These are phyloP conservation scores for Nephrotoma guestfalica DNA, from an alignment of 2,888 invertebrate genomes.

Conservation along the genomic window DNA sequence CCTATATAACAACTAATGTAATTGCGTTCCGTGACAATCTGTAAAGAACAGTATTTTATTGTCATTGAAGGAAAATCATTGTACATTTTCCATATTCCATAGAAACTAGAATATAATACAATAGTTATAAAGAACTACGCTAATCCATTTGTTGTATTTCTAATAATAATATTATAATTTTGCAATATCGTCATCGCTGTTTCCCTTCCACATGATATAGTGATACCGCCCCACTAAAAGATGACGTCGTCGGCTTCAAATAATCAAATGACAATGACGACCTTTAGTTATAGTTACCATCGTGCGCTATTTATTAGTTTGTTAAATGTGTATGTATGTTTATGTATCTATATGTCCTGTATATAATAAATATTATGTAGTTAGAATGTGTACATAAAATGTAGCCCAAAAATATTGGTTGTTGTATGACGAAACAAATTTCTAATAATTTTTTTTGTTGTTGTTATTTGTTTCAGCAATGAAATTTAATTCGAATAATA, in stretches of 20 bases:
- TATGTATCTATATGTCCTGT: neutral
- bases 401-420: neutral
- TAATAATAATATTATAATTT: neutral
- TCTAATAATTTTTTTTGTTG: neutral
- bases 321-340: neutral
- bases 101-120: neutral
- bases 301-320: neutral
- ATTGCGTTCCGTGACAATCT: neutral
- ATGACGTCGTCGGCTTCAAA: neutral
- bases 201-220: neutral
- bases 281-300: neutral
- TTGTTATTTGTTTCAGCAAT: conserved; percentile 1
- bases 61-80: neutral
- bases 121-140: neutral
- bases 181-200: neutral
- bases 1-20: neutral
- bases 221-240: neutral
- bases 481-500: neutral
- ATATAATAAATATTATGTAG: neutral
- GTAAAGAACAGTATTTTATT: neutral
- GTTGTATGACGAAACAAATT: neutral
- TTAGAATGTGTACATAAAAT: neutral
- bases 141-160: neutral
- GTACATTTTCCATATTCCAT: neutral
- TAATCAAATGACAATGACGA: neutral